phyloP scores from a whole-genome alignment of 2,113 vertebrate genomes.

The Trogon melanurus region DNA sequence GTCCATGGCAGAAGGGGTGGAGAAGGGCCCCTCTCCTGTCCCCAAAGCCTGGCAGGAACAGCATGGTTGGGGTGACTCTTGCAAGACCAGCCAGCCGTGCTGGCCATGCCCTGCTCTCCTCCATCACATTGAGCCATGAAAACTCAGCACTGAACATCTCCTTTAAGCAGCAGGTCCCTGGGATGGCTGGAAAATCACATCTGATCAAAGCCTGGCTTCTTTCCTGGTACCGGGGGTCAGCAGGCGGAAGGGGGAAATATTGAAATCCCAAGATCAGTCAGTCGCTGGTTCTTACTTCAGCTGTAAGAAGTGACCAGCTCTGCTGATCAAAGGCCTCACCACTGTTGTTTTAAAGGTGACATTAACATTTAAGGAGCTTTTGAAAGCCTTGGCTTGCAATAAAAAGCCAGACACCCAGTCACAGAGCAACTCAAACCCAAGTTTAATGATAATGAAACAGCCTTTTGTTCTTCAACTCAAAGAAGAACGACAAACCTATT shows the following conservation, averaged over 20 bases:
- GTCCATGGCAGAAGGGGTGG: not conserved
- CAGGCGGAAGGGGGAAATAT: constrained; percentile 22
- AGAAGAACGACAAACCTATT: constrained; percentile 63
- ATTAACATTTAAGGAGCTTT: constrained; percentile 58
- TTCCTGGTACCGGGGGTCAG: not conserved
- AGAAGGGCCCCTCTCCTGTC: not conserved
- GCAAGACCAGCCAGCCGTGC: not conserved
- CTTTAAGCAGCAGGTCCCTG: not conserved
- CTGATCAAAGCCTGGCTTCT: constrained; percentile 13
- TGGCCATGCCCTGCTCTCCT: not conserved
- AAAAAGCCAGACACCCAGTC: constrained; percentile 64
- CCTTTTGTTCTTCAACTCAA: constrained; percentile 64
- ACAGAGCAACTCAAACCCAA: constrained; percentile 30
- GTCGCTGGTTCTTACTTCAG: not conserved
- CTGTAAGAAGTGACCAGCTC: constrained; percentile 13
- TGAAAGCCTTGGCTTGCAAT: constrained; percentile 61
- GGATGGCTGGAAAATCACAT: not conserved
- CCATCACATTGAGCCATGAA: rapidly evolving
- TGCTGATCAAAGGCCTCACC: constrained; percentile 54
- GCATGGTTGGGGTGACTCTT: rapidly evolving
- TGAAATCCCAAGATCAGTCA: constrained; percentile 31
- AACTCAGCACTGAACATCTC: not conserved
- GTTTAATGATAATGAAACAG: constrained; percentile 70
- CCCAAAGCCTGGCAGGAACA: not conserved
- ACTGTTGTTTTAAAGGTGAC: constrained; percentile 55